Evolutionary conservation across 2,888 invertebrate species (phyloP).

Genomic region (Cerastis rubricosa): DNA sequence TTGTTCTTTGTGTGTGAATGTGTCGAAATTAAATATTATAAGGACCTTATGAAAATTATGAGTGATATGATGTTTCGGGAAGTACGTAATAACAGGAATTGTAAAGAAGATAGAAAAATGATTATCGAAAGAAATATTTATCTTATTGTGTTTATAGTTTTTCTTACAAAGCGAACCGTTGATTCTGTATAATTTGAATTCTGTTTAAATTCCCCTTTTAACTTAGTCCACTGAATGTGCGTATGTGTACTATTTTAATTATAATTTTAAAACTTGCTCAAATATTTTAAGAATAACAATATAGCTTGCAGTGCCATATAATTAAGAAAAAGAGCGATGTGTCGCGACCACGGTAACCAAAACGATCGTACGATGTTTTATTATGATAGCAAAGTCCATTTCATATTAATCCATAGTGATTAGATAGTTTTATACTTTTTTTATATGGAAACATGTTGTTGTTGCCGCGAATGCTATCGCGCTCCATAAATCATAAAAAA

Average conservation of each 20-base stretch:
- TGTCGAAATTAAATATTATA: neutral
- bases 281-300: conserved; percentile 34
- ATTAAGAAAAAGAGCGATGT: neutral
- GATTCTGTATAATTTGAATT: neutral
- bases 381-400: conserved; percentile 32
- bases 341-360: neutral
- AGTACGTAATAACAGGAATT: neutral
- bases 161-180: neutral
- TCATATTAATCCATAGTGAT: conserved; percentile 34
- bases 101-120: neutral
- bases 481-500: neutral
- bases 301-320: conserved; percentile 40
- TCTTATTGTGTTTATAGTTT: neutral
- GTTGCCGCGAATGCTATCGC: neutral
- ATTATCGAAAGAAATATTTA: neutral
- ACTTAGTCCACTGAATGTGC: neutral
- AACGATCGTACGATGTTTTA: conserved; percentile 19
- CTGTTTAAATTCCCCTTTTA: neutral
- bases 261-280: conserved; percentile 28
- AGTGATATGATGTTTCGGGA: conserved; percentile 3
- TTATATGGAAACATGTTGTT: neutral
- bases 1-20: neutral
- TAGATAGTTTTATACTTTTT: conserved; percentile 24
- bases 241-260: neutral
- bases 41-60: neutral